A percentile compares a stretch with the other conserved stretches of the same genome.
These are phyloP conservation scores for Leptopilina myrica DNA, from an alignment of 2,888 invertebrate genomes.

Conservation along the genomic window DNA sequence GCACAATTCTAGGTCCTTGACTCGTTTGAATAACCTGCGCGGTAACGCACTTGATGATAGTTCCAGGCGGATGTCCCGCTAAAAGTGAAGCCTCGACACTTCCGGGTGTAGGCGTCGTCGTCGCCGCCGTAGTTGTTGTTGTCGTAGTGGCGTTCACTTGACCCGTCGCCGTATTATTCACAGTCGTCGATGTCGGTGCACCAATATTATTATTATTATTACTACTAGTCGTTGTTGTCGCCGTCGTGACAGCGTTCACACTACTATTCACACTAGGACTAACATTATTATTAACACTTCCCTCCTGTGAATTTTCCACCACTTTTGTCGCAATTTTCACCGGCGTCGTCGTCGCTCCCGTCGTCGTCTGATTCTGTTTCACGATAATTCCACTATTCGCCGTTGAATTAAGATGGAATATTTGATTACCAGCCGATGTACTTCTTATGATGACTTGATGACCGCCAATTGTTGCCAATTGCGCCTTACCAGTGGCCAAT, in stretches of 20 bases:
- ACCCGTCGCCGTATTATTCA: slow-evolving; percentile 49
- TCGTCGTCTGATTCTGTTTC: slow-evolving; percentile 67
- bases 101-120: slow-evolving; percentile 73
- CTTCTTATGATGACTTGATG: slow-evolving; percentile 88
- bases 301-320: slow-evolving; percentile 32
- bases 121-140: slow-evolving; percentile 50
- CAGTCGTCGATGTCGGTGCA: slow-evolving; percentile 56
- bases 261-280: slow-evolving; percentile 46
- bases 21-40: slow-evolving; percentile 92
- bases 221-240: no score
- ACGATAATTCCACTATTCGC: slow-evolving; percentile 69
- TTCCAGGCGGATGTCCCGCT: slow-evolving; percentile 89
- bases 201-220: no score
- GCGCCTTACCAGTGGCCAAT: slow-evolving; percentile 88
- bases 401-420: slow-evolving; percentile 78
- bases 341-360: slow-evolving; percentile 58
- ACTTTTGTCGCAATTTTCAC: slow-evolving; percentile 50
- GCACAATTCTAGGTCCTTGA: slow-evolving; percentile 90
- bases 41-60: slow-evolving; percentile 91
- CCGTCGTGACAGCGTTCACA: slow-evolving; percentile 15
- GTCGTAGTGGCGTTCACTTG: slow-evolving; percentile 52
- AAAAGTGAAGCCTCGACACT: slow-evolving; percentile 85
- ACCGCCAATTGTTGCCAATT: slow-evolving; percentile 89
- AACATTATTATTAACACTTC: slow-evolving; percentile 42
- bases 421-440: slow-evolving; percentile 85